Conservation (phyloP, 2,113 vertebrate species). For the Aphyosemion australe region DNA sequence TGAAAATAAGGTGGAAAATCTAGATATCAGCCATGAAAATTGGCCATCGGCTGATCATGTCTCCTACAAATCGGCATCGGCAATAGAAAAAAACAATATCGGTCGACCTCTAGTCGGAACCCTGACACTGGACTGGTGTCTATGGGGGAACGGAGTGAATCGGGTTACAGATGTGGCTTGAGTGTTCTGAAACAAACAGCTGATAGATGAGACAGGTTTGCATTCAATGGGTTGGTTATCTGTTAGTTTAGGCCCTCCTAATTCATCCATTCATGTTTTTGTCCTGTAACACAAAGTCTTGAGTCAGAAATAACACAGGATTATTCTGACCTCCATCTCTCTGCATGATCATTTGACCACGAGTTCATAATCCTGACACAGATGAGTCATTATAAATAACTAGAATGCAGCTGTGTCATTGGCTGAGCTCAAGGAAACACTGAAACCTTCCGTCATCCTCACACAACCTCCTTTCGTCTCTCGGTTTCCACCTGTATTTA, state of each 20-base stretch:
- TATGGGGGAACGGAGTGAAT: constrained; percentile 13
- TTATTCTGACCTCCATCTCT: neutral
- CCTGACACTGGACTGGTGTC: constrained; percentile 5
- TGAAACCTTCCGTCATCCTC: constrained; percentile 36
- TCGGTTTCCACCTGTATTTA: constrained; percentile 59
- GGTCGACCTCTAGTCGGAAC: no score
- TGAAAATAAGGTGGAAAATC: no score
- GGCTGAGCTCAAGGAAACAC: constrained; percentile 26
- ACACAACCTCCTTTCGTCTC: constrained; percentile 36
- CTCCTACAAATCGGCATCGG: no score
- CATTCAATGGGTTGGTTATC: neutral
- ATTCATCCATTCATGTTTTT: neutral
- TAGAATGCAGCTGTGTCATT: constrained; percentile 18
- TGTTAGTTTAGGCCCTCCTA: constrained; percentile 9
- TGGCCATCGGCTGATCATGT: no score
- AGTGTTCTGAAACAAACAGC: constrained; percentile 6
- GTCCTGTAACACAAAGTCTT: neutral
- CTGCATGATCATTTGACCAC: constrained; percentile 5
- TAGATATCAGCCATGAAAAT: no score
- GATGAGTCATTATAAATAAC: constrained; percentile 42
- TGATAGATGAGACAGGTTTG: constrained; percentile 28
- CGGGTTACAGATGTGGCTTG: constrained; percentile 16
- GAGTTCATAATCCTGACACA: constrained; percentile 28
- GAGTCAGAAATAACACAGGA: neutral
- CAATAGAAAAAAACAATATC: no score